Base-by-base conservation (phyloP, 2,888 invertebrate genomes). In the Proisotoma minuta region DNA sequence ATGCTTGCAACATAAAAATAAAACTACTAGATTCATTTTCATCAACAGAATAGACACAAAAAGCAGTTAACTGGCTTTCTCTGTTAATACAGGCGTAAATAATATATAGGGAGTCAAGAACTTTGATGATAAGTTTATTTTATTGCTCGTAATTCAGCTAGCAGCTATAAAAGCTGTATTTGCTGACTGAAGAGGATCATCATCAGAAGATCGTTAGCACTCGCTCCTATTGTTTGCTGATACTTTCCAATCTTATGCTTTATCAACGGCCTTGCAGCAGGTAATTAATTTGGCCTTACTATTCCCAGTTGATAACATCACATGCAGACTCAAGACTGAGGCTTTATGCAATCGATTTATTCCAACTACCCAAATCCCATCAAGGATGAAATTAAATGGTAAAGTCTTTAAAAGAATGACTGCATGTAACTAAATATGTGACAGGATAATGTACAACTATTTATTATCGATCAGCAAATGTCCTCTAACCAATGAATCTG, bases 71-170 rank as follows among this genome's bases (percentile, higher is more conserved):
- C 20, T 20, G 5, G 20, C 18, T 43, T 20, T 5, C 15, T 4
- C 18, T 43, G 43, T 43, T n/a, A 43, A 18, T 43, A 20, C 43
- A 12, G 20, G 43, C 4, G 43, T 43, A 18, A 43, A 4, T 12
- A 43, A 20, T 20, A 43, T 20, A 43, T n/a, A 34, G 34, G 20
- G 10, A 20, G 5, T 12, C 43, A 4, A 18, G 5, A 5, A 5
- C 20, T 43, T 43, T 43, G 18, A n/a, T 43, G 43, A 43, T 43
- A 43, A 43, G 43, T n/a, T 20, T 20, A 43, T 43, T 43, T 43
- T 43, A 43, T 43, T n/a, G 18, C 10, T 43, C 5, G 18, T 20
- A n/a, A 12, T 43, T 43, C 43, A 43, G 15, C 43, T 12, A 5
- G 20, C 15, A 43, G 43, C 20, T 43, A 18, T 18, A 12, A 20